Conservation (phyloP, 2,888 invertebrate genomes). For the Lithophane ornitopus region DNA sequence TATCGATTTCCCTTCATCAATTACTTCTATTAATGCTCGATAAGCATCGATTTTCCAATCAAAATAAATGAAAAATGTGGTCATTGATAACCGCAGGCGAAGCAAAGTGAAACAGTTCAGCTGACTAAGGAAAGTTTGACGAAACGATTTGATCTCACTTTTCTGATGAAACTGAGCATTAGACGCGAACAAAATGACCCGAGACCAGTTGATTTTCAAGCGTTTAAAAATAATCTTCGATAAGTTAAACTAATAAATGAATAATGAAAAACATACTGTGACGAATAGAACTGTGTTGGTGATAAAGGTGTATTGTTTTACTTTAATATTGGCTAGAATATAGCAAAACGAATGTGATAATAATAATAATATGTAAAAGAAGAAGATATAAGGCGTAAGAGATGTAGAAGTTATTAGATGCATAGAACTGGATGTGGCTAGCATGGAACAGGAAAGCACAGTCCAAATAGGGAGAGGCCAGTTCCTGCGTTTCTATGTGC, state of each 20-base stretch:
- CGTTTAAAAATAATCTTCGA: conserved; percentile 43
- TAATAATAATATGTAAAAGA: neutral
- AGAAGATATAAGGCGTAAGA: no score
- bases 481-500: neutral
- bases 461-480: neutral
- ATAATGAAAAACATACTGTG: conserved; percentile 29
- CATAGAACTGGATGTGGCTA: no score
- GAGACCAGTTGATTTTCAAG: conserved; percentile 56
- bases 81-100: conserved; percentile 55
- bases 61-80: conserved; percentile 61
- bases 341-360: neutral
- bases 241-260: conserved; percentile 19
- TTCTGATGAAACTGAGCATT: conserved; percentile 71
- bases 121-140: conserved; percentile 70
- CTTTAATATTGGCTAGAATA: neutral
- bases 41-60: conserved; percentile 36
- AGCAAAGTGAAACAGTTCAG: conserved; percentile 60
- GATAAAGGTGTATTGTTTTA: neutral
- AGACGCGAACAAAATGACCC: conserved; percentile 58
- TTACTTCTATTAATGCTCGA: conserved; percentile 29
- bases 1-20: conserved; percentile 44
- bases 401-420: neutral
- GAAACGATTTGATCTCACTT: conserved; percentile 71
- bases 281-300: conserved; percentile 1
- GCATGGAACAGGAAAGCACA: neutral